phyloP scores from a whole-genome alignment of 1,140 invertebrate species.

The Drosophila pseudoobscura region DNA sequence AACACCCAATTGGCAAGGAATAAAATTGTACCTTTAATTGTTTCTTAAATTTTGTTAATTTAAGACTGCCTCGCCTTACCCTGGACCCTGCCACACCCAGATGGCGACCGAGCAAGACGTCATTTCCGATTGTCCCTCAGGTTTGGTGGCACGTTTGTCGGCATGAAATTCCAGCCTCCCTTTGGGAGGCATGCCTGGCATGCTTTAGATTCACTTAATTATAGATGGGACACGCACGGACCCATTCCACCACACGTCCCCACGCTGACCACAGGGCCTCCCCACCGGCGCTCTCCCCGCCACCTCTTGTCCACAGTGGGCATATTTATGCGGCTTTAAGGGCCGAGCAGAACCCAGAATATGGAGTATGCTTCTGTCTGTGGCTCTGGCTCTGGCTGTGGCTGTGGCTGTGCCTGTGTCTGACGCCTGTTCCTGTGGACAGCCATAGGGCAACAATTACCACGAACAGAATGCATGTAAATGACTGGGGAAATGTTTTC shows the following conservation, averaged over 20 bases:
- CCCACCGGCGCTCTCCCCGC: neutral
- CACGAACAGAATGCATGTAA: constrained; percentile 30
- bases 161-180: constrained; percentile 46
- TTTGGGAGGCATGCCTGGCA: constrained; percentile 14
- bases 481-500: constrained; percentile 1
- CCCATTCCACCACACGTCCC: constrained; percentile 32
- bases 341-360: neutral
- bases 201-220: constrained; percentile 75
- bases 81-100: constrained; percentile 27
- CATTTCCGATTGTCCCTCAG: constrained; percentile 21
- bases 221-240: constrained; percentile 74
- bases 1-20: neutral
- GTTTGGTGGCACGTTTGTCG: constrained; percentile 21
- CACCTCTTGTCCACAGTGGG: neutral
- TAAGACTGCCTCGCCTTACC: neutral
- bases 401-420: constrained; percentile 15
- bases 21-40: neutral
- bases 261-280: constrained; percentile 1
- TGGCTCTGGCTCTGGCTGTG: constrained; percentile 4
- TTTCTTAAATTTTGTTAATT: neutral
- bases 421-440: constrained; percentile 27
- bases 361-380: neutral
- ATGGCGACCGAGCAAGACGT: constrained; percentile 15
- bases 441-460: constrained; percentile 71
- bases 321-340: constrained; percentile 31